Evolutionary conservation across 2,888 invertebrate genomes (phyloP), one percentile per base, ranked within the genome.

Genomic region (Drosophila borborema): DNA sequence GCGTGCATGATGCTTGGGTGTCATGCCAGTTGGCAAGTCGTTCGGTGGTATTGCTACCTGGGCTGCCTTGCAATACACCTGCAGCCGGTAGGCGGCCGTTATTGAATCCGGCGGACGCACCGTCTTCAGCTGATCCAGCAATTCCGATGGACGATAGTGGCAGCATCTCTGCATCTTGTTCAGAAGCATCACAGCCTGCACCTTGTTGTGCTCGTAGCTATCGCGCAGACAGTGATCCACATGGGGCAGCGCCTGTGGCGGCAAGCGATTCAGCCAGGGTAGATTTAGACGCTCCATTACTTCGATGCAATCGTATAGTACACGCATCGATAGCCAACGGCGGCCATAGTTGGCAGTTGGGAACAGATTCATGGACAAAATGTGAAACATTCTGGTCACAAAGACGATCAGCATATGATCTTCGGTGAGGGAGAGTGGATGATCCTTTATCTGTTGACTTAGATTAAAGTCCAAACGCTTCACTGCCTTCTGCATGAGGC

Each of bases 151-250:
- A 0, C 16, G 7, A 0, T 72, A 18, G 0, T 10, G 20, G 0
- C 56, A 14, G 10, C 48, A 18, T 0, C 0, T 14, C 3, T 71
- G 64, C 0, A 87, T 20, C 16, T 45, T 53, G 9, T 10, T 2
- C 14, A 86, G 54, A 10, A 81, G 69, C 12, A 68, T 40, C 6
- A 79, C 82, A 4, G 91, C 90, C 49, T 90, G 91, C 1, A 93
- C 94, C 91, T 97, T 97, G 91, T 97, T 97, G 10, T 93, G 93
- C 91, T 97, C 97, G 83, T 97, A 98, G 12, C 96, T 95, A 90
- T 98, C 97, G 34, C 94, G 93, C n/a, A 97, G 90, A 62, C 94
- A 94, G 1, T 93, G 82, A 41, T 95, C 91, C 20, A 93, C 48
- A 4, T 72, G 77, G 3, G 61, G 3, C 8, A 83, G 36, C 0